Evolutionary conservation across 2,113 vertebrate genomes (phyloP), one percentile per base, ranked within the genome.

Genomic region (Myodes glareolus): DNA sequence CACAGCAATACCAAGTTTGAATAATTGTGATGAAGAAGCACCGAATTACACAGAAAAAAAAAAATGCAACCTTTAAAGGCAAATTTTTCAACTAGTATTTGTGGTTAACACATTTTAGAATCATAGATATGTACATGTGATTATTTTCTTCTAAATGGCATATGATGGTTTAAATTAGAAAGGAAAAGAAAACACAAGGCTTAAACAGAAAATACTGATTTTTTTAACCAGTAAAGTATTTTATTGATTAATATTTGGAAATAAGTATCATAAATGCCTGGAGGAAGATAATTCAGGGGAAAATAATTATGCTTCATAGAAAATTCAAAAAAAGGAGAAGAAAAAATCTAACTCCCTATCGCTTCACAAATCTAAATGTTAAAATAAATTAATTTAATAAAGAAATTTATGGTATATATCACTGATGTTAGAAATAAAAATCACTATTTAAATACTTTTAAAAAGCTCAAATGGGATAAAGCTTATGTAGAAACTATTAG

Each of bases 301-400:
- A 77, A n/a, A 63, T 3, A 19, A 42, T 81, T 77, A 72, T 21
- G 9, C 12, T 3, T 3, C 3, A 47, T 58, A 65, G 81, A 82
- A 1, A 45, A 19, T 63, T 17, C n/a, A 63, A 63, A 63, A 29
- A 65, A 31, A 39, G 2, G 45, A 42, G 45, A 61, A 33, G 9
- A 33, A 33, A 31, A 10, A 42, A 42, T 4, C 7, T 1, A 8
- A 0, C 7, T 1, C 7, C 8, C 6, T 31, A 13, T 31, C 13
- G 0, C 31, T 5, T 58, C 31, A 68, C 65, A 68, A 63, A 63
- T 65, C n/a, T 88, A 85, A 82, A 80, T 47, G n/a, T 78, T 68
- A 94, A 90, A 80, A 39, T 47, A 45, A 95, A 91, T 87, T 86
- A 87, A 91, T 92, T 93, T 92, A 63, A 68, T 9, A 68, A n/a